Evolutionary conservation across 1,140 invertebrate genomes (phyloP).

Genomic region (Rhizoglyphus robini): DNA sequence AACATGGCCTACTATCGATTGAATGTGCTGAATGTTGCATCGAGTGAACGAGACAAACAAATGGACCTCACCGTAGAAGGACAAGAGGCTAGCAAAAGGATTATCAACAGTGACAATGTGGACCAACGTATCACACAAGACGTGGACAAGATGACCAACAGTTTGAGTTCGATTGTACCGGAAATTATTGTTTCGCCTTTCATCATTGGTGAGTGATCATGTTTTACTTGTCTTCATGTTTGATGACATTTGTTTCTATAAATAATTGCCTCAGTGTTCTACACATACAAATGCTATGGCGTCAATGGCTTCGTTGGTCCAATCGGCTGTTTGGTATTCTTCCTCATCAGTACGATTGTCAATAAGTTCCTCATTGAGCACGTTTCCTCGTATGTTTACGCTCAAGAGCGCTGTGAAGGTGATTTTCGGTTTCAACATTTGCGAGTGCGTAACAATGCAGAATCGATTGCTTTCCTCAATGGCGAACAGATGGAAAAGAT

Average conservation of each 20-base stretch:
- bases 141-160: conserved; percentile 40
- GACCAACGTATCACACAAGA: conserved; percentile 47
- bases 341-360: conserved; percentile 42
- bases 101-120: conserved; percentile 38
- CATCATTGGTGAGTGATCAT: no score
- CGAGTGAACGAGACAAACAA: not conserved
- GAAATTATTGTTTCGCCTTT: conserved; percentile 43
- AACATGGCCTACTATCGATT: conserved; percentile 39
- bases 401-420: conserved; percentile 46
- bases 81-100: not conserved
- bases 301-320: conserved; percentile 42
- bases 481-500: not conserved
- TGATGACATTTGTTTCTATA: no score
- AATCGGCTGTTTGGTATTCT: conserved; percentile 41
- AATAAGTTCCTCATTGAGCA: conserved; percentile 47
- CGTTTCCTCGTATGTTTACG: conserved; percentile 40
- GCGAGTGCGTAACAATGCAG: conserved; percentile 44
- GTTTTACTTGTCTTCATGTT: no score
- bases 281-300: conserved; percentile 33
- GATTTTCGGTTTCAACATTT: conserved; percentile 49
- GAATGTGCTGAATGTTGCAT: conserved; percentile 36
- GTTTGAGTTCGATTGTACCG: conserved; percentile 38
- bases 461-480: conserved; percentile 43
- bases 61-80: not conserved
- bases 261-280: no score